Percentiles rank a stretch among this genome's conserved stretches.
These are phyloP conservation scores for Baccha elongata DNA, from an alignment of 2,888 invertebrate species.

Conservation along the genomic window DNA sequence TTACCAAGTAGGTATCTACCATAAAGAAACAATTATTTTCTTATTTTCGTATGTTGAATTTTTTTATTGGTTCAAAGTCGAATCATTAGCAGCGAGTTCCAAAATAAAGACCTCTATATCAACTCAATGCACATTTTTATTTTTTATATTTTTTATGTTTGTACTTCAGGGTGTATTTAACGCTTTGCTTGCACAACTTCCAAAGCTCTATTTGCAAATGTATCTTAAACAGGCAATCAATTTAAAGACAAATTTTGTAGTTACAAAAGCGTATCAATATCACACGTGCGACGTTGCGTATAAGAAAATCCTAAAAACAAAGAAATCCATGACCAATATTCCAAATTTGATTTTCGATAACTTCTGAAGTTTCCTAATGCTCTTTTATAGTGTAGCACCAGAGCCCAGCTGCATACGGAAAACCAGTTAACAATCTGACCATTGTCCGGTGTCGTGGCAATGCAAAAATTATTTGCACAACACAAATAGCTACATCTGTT, in stretches of 20 bases:
- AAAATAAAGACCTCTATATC: too few relatives aligned
- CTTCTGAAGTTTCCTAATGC: slow-evolving; percentile 6
- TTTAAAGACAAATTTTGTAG: slow-evolving; percentile 32
- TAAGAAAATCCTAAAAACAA: slow-evolving; percentile 9
- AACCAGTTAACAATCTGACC: slow-evolving; percentile 39
- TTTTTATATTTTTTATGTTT: too few relatives aligned
- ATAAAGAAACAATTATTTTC: too few relatives aligned
- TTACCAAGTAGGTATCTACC: too few relatives aligned
- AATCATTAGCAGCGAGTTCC: too few relatives aligned
- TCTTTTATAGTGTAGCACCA: slow-evolving; percentile 26
- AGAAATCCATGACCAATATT: slow-evolving; percentile 23
- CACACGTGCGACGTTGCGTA: slow-evolving; percentile 41
- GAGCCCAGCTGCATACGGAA: slow-evolving; percentile 41
- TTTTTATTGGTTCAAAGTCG: too few relatives aligned
- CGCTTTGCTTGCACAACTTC: too few relatives aligned
- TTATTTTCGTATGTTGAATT: too few relatives aligned
- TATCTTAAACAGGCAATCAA: slow-evolving; percentile 31
- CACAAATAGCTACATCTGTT: slow-evolving; percentile 69
- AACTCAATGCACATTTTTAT: too few relatives aligned
- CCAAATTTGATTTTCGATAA: slow-evolving; percentile 37
- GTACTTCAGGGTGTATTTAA: too few relatives aligned
- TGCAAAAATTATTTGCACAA: slow-evolving; percentile 39
- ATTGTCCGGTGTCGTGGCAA: slow-evolving; percentile 42
- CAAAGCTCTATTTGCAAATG: not conserved
- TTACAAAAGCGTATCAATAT: slow-evolving; percentile 2